A percentile compares a stretch with the other conserved stretches of the same genome.
These are phyloP conservation scores for Notarius quadriscutis DNA, from an alignment of 2,113 vertebrate species.

Conservation along the genomic window DNA sequence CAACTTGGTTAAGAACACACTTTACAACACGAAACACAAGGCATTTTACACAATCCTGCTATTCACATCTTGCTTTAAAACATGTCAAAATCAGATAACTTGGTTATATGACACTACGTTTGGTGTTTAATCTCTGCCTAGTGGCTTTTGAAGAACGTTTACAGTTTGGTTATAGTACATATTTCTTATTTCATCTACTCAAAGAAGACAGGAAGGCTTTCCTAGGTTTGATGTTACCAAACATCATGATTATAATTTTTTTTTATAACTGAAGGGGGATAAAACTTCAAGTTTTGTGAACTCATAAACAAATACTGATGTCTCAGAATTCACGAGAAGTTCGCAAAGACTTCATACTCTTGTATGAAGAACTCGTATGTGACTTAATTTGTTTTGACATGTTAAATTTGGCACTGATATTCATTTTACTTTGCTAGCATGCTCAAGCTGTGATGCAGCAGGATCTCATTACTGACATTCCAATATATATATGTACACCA, in stretches of 20 bases:
- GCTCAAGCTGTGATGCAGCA: conserved; percentile 51
- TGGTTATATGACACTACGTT: neutral
- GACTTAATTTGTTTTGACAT: conserved; percentile 53
- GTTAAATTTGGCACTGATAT: conserved; percentile 74
- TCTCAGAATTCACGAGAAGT: neutral
- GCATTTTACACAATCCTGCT: conserved; percentile 12
- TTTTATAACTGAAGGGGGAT: conserved; percentile 5
- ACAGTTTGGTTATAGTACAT: neutral
- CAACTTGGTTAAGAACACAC: neutral
- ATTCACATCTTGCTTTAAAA: conserved; percentile 15
- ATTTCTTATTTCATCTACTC: neutral
- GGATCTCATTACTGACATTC: conserved; percentile 67
- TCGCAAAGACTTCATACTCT: conserved; percentile 28
- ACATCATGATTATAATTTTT: neutral
- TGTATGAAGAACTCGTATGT: conserved; percentile 54
- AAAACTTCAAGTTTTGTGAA: neutral
- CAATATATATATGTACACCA: conserved; percentile 67
- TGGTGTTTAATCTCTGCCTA: neutral
- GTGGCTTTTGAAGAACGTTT: neutral
- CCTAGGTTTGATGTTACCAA: conserved; percentile 4
- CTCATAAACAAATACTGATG: conserved; percentile 20
- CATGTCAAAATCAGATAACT: neutral
- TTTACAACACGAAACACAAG: conserved; percentile 10
- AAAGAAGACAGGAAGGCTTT: neutral
- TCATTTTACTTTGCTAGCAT: conserved; percentile 1